Conservation (phyloP, 2,113 vertebrate species). For the Balaeniceps rex region DNA sequence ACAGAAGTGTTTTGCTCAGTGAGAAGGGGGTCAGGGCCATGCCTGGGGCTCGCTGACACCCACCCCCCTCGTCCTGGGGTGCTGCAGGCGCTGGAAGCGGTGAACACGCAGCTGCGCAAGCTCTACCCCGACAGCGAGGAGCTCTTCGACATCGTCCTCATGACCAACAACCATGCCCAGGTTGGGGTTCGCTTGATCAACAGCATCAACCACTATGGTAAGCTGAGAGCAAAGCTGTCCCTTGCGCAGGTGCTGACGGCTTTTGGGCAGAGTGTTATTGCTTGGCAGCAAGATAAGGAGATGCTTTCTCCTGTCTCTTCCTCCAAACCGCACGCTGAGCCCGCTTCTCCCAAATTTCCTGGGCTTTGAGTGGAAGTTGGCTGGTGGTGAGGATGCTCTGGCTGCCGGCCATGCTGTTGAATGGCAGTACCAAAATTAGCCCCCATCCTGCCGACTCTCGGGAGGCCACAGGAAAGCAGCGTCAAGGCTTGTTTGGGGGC, state of each 20-base stretch:
- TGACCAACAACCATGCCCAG: conserved; percentile 94
- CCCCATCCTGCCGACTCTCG: too few species aligned
- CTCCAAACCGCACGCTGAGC: not conserved
- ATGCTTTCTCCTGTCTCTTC: not conserved
- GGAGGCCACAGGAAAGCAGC: not conserved
- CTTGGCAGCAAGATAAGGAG: not conserved
- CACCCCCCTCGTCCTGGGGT: not conserved
- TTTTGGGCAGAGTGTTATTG: fast-evolving
- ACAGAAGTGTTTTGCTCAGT: not conserved
- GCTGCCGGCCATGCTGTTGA: not conserved
- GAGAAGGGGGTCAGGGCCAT: not conserved
- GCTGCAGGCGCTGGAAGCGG: conserved; percentile 89
- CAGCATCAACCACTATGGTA: conserved; percentile 94
- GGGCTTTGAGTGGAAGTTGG: not conserved
- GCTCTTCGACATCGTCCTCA: conserved; percentile 93
- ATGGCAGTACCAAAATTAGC: fast-evolving
- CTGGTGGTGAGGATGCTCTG: not conserved
- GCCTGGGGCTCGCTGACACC: not conserved
- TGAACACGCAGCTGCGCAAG: conserved; percentile 84
- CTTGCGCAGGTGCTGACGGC: fast-evolving
- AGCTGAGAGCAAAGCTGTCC: not conserved
- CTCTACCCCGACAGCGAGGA: conserved; percentile 92
- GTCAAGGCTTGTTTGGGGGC: not conserved
- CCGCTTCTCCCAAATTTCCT: not conserved
- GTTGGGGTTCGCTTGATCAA: conserved; percentile 94